A percentile compares a stretch with the other conserved stretches of the same genome.
Evolutionary conservation across 1,140 invertebrate species (phyloP).

Genomic region (Plodia interpunctella): DNA sequence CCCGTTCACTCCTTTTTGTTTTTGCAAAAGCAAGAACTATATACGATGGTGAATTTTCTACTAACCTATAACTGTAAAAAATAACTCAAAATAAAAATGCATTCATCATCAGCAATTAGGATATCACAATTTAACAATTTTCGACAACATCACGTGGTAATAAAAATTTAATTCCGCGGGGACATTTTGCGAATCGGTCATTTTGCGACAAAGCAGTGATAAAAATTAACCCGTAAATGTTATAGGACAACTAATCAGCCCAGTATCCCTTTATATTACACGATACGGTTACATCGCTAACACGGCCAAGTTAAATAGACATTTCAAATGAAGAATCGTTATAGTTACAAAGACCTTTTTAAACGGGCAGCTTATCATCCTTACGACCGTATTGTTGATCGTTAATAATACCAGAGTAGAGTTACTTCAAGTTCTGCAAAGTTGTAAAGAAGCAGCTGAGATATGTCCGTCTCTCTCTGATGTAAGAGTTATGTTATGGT

Average conservation of each 20-base stretch:
- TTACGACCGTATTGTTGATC: conserved; percentile 63
- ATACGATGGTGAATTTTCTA: no score
- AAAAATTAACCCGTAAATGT: conserved; percentile 32
- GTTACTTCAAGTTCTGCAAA: conserved; percentile 69
- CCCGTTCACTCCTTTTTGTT: no score
- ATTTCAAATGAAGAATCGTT: conserved; percentile 16
- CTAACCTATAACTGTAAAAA: no score
- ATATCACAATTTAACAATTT: no score
- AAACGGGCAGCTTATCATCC: conserved; percentile 52
- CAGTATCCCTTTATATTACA: conserved; percentile 37
- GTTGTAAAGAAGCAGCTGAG: conserved; percentile 26
- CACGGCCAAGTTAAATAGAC: conserved; percentile 33
- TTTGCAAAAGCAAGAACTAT: no score
- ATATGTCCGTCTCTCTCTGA: conserved; percentile 41
- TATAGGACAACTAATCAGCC: conserved; percentile 40
- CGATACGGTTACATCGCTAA: conserved; percentile 39
- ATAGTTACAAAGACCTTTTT: not conserved
- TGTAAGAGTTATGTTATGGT: conserved; percentile 29
- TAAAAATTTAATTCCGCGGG: no score
- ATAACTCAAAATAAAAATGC: no score
- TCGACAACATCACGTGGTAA: no score
- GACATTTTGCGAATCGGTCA: not conserved
- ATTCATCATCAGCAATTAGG: no score
- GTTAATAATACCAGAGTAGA: conserved; percentile 66
- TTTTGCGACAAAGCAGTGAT: conserved; percentile 13